Conservation (phyloP, 1,140 invertebrate genomes). For the Glossosoma conforme region DNA sequence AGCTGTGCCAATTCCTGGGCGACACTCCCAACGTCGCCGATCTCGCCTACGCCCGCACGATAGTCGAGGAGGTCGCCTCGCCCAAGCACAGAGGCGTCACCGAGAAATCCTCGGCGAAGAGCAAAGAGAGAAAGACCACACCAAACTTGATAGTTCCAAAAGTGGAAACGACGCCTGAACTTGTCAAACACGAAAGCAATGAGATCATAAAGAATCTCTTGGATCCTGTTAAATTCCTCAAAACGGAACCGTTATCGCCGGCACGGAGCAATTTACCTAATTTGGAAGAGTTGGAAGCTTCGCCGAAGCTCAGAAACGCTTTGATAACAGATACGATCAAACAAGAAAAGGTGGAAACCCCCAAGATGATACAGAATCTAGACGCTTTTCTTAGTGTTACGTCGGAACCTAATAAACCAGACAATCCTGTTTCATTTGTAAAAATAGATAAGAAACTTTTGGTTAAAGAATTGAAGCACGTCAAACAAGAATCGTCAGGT, state of each 20-base stretch:
- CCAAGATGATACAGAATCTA: background rate
- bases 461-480: too few species aligned
- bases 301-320: conserved; percentile 42
- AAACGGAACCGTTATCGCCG: conserved; percentile 24
- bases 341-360: background rate
- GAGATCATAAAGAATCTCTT: conserved; percentile 34
- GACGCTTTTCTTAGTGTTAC: too few species aligned
- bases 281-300: conserved; percentile 33
- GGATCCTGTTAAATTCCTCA: background rate
- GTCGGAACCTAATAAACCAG: too few species aligned
- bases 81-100: conserved; percentile 45
- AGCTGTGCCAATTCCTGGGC: conserved; percentile 69
- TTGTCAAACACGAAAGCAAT: conserved; percentile 31
- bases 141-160: background rate
- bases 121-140: conserved; percentile 11
- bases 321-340: conserved; percentile 30
- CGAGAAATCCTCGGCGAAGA: conserved; percentile 35
- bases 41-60: conserved; percentile 72
- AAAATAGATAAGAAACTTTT: too few species aligned
- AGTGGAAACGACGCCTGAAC: background rate
- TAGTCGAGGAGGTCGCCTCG: conserved; percentile 43
- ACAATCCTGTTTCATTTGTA: too few species aligned
- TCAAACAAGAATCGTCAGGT: too few species aligned
- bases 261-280: background rate
- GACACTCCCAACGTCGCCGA: conserved; percentile 80